Base-by-base conservation (phyloP, 2,888 invertebrate genomes). In the Eupithecia vulgata region DNA sequence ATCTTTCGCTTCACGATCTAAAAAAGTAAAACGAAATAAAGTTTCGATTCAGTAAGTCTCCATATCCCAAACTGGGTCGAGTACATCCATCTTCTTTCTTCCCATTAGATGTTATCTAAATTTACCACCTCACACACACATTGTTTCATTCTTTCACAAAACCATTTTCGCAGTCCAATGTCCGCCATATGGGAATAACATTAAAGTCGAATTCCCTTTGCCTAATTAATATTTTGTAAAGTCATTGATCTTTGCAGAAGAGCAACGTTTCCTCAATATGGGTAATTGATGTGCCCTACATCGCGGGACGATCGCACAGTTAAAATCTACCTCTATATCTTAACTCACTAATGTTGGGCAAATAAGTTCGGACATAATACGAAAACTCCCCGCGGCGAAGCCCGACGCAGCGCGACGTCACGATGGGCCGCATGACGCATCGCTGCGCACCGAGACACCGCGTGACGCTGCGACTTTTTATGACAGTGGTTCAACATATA, bases 171-270 rank as follows among this genome's bases (percentile, higher is more conserved):
- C 30, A 61, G 7, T 61, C 61, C 17, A 30, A 34, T 34, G 30
- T 61, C 61, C 30, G 17, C 17, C 17, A 34, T 61, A 61, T 34
- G 17, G 17, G 8, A 15, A 34, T 17, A 34, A 10, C 8, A 21
- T 13, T 40, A 65, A 65, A 65, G 40, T 40, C 21, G 40, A 65
- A 40, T 42, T 40, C 65, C 25, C 65, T 25, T 65, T 40, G 21
- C 40, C 10, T 42, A 42, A 25, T 42, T 40, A 25, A 10, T 25
- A 37, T 40, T 65, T 40, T 65, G 40, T 40, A 42, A n/a, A 35
- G 25, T 15, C 65, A 42, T 65, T 37, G 37, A 40, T 25, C 65
- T 65, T 40, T 1, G 21, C 40, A 40, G 37, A 25, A 40, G 13
- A n/a, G 1, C 37, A 21, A n/a, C 5, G 21, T 65, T 37, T 10